A percentile compares a stretch with the other conserved stretches of the same genome.
phyloP scores from a whole-genome alignment of 2,888 invertebrate genomes.

The Tipula helvola region DNA sequence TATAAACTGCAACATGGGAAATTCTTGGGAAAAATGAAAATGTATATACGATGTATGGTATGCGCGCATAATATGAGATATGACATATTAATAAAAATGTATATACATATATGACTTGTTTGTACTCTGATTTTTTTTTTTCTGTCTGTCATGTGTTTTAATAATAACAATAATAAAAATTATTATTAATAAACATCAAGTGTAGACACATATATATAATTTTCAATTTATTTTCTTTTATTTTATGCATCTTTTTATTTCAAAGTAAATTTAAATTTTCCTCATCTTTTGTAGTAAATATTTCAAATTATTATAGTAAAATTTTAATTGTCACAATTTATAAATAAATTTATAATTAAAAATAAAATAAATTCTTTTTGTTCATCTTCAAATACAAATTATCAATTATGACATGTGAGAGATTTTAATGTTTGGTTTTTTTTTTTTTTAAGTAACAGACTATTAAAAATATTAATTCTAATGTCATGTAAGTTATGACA shows the following conservation, averaged over 20 bases:
- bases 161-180: background rate
- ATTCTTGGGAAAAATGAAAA: constrained; percentile 5
- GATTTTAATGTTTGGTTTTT: background rate
- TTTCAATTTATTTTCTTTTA: background rate
- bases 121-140: background rate
- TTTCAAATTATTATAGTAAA: constrained; percentile 4
- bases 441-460: background rate
- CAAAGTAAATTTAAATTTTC: background rate
- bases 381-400: background rate
- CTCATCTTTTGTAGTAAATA: background rate
- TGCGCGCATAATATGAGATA: background rate
- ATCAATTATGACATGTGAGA: background rate
- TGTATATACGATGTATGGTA: background rate
- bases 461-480: constrained; percentile 4
- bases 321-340: background rate
- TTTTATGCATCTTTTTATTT: background rate
- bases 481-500: constrained; percentile 4
- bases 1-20: background rate
- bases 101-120: background rate
- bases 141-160: background rate
- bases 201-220: background rate
- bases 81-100: background rate
- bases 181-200: constrained; percentile 4
- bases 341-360: background rate
- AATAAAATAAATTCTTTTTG: background rate